Percentiles rank a stretch among this genome's conserved stretches.
Conservation (phyloP, 2,797 vertebrate species). For the Oryzias dopingdopingensis region DNA sequence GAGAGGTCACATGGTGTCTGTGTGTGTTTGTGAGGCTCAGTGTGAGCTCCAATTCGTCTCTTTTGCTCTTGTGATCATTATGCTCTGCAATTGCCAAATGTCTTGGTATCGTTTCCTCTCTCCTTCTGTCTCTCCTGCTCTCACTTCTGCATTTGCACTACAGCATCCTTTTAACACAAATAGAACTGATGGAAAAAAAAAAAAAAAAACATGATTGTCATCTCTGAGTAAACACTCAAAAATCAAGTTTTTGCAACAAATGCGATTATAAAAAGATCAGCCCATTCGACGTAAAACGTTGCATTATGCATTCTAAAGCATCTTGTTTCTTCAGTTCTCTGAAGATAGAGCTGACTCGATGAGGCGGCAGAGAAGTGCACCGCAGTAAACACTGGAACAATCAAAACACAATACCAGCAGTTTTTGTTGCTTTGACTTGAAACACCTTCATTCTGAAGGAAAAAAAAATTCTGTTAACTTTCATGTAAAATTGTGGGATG, state of each 20-base stretch:
- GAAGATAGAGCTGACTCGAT: constrained; percentile 16
- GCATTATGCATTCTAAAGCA: constrained; percentile 8
- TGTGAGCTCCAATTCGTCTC: constrained; percentile 35
- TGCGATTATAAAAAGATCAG: background rate
- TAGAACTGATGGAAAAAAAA: constrained; percentile 47
- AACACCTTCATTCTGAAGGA: no score
- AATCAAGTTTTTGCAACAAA: constrained; percentile 17
- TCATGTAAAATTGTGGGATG: no score
- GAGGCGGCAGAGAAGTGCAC: background rate
- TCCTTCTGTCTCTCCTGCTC: constrained; percentile 63
- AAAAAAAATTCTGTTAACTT: no score
- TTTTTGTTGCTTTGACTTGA: background rate
- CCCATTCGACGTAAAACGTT: constrained; percentile 1
- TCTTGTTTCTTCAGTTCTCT: constrained; percentile 4
- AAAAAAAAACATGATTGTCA: constrained; percentile 23
- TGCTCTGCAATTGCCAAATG: constrained; percentile 43
- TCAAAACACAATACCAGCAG: background rate
- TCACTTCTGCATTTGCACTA: constrained; percentile 75
- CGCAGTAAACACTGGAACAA: background rate
- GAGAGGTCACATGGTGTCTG: constrained; percentile 67
- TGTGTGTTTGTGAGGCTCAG: constrained; percentile 44
- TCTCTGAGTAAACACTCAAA: constrained; percentile 24
- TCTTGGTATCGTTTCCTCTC: constrained; percentile 78
- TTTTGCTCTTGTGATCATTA: constrained; percentile 66
- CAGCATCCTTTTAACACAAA: constrained; percentile 59